phyloP scores from a whole-genome alignment of 2,888 invertebrate genomes.

The Salticus scenicus region DNA sequence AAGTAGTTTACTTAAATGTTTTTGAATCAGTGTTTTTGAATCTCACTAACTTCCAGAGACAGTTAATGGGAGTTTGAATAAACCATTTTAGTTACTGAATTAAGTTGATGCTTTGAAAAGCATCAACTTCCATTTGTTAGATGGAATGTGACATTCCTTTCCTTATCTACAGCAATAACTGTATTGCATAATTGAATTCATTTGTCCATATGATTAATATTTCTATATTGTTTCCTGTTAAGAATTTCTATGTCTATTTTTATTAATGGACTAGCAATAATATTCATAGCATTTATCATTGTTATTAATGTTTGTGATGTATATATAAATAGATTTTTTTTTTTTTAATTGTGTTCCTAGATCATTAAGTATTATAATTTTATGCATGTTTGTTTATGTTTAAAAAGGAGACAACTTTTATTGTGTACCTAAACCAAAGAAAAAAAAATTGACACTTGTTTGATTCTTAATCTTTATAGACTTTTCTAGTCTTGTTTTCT shows the following conservation, averaged over 20 bases:
- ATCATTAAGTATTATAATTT: slow-evolving; percentile 41
- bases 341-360: slow-evolving; percentile 30
- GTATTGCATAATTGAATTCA: not conserved
- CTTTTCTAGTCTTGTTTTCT: too few relatives aligned
- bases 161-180: slow-evolving; percentile 30
- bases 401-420: slow-evolving; percentile 13
- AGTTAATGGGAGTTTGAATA: not conserved
- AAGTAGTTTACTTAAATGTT: not conserved
- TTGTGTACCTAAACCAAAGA: slow-evolving; percentile 10
- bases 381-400: slow-evolving; percentile 3
- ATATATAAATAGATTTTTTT: slow-evolving; percentile 14
- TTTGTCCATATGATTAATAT: not conserved
- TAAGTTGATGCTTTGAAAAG: not conserved
- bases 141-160: slow-evolving; percentile 11
- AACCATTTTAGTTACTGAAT: not conserved
- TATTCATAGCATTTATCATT: slow-evolving; percentile 30
- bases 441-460: not conserved
- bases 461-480: too few relatives aligned
- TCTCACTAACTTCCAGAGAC: slow-evolving; percentile 4
- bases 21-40: not conserved
- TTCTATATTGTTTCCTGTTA: slow-evolving; percentile 21
- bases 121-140: not conserved
- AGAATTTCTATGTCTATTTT: slow-evolving; percentile 39
- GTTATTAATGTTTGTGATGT: slow-evolving; percentile 33
- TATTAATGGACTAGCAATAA: slow-evolving; percentile 15